Conservation (phyloP, 2,113 vertebrate species). For the Beaufortia kweichowensis region DNA sequence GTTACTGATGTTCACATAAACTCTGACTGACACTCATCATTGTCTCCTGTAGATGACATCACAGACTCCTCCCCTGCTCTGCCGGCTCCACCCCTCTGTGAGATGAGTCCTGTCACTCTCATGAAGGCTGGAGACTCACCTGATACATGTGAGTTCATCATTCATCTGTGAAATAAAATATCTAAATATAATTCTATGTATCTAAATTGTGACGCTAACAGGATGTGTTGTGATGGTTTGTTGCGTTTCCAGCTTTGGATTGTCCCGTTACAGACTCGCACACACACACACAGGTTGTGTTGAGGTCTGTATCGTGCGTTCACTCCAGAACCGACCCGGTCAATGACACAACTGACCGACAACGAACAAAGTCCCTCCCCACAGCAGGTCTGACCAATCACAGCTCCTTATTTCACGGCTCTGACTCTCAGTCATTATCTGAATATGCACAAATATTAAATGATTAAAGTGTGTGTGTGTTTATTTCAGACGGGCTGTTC, state of each 20-base stretch:
- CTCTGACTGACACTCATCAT: not conserved
- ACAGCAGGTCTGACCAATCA: conserved; percentile 72
- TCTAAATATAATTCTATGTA: too few species aligned
- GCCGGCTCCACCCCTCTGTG: conserved; percentile 78
- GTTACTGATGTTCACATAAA: too few species aligned
- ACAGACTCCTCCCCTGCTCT: conserved; percentile 69
- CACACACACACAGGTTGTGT: conserved; percentile 44
- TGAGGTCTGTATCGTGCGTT: conserved; percentile 69
- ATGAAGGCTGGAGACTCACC: conserved; percentile 61
- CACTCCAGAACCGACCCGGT: conserved; percentile 68
- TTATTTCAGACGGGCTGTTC: conserved; percentile 5
- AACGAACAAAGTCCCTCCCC: conserved; percentile 80
- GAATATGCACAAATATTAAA: too few species aligned
- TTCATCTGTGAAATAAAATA: too few species aligned
- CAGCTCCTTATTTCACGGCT: conserved; percentile 1
- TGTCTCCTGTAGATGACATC: conserved; percentile 69
- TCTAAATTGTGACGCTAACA: not conserved
- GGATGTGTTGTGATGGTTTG: not conserved
- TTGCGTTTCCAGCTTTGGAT: conserved; percentile 67
- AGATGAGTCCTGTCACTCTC: conserved; percentile 69
- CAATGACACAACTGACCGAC: conserved; percentile 66
- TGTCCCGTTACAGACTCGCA: conserved; percentile 64
- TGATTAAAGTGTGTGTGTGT: not conserved
- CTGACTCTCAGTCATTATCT: too few species aligned
- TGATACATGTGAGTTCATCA: conserved; percentile 52